Conservation (phyloP, 2,113 vertebrate genomes). For the Podiceps cristatus region DNA sequence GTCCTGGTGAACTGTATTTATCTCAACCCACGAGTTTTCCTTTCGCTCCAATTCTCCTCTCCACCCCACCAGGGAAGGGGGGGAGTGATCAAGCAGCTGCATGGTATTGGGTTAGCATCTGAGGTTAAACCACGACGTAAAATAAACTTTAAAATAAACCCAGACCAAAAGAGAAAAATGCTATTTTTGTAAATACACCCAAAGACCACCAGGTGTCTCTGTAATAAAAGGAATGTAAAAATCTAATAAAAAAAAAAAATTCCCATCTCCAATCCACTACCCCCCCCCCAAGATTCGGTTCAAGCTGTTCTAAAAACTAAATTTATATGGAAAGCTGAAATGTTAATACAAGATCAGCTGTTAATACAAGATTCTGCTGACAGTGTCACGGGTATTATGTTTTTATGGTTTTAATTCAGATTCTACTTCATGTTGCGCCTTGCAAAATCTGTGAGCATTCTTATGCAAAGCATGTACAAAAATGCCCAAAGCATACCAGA, state of each 20-base stretch:
- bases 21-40: no score
- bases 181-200: neutral
- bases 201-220: slow-evolving; percentile 46
- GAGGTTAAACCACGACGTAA: neutral
- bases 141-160: neutral
- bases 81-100: no score
- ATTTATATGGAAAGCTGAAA: neutral
- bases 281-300: neutral
- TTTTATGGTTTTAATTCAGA: neutral
- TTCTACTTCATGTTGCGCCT: neutral
- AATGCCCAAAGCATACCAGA: neutral
- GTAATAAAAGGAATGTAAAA: neutral
- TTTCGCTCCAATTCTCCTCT: no score
- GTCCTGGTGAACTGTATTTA: no score
- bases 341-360: neutral
- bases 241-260: neutral
- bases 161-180: neutral
- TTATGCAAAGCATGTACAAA: neutral
- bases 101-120: no score
- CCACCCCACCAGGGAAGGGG: no score
- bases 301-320: neutral
- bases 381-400: neutral
- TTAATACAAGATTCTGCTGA: neutral
- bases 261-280: neutral
- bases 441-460: neutral